Evolutionary conservation across 2,888 invertebrate genomes (phyloP).

Genomic region (Teinopalpus imperialis): DNA sequence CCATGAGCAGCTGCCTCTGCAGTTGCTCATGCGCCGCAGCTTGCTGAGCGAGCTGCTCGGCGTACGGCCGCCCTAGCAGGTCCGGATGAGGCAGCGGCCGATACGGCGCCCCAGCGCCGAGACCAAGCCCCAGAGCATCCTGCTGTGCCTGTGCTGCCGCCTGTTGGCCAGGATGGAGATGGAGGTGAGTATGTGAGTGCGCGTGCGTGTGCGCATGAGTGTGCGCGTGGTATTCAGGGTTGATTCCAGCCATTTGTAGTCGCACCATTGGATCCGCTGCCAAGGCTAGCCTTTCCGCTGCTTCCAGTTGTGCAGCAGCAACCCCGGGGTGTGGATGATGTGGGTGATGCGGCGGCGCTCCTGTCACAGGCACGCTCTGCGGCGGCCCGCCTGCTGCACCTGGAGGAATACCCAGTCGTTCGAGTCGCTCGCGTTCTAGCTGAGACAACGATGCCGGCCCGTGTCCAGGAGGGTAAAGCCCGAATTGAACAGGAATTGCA

Average conservation of each 20-base stretch:
- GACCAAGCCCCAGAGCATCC: conserved; percentile 78
- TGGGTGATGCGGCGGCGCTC: conserved; percentile 80
- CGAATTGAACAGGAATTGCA: conserved; percentile 87
- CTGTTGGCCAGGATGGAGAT: conserved; percentile 89
- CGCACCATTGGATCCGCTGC: conserved; percentile 96
- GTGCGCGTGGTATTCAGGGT: conserved; percentile 94
- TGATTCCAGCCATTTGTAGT: conserved; percentile 95
- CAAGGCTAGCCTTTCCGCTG: conserved; percentile 90
- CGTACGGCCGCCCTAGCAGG: conserved; percentile 90
- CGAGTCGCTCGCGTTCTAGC: conserved; percentile 93
- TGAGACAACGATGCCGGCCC: conserved; percentile 86
- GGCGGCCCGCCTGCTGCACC: conserved; percentile 77
- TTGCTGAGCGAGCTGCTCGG: conserved; percentile 90
- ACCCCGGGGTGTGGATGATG: conserved; percentile 79
- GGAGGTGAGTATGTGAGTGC: conserved; percentile 93
- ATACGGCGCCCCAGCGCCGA: conserved; percentile 77
- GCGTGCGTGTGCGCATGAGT: conserved; percentile 96
- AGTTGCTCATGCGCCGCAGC: conserved; percentile 92
- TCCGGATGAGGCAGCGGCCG: conserved; percentile 89
- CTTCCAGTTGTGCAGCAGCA: conserved; percentile 85
- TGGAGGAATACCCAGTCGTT: conserved; percentile 89
- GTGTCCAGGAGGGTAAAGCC: conserved; percentile 88
- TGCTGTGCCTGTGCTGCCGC: conserved; percentile 84
- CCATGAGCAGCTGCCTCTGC: conserved; percentile 91
- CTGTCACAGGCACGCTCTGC: conserved; percentile 73